These are phyloP conservation scores for Epiblema foenella DNA, from an alignment of 2,888 invertebrate genomes.

Conservation along the genomic window DNA sequence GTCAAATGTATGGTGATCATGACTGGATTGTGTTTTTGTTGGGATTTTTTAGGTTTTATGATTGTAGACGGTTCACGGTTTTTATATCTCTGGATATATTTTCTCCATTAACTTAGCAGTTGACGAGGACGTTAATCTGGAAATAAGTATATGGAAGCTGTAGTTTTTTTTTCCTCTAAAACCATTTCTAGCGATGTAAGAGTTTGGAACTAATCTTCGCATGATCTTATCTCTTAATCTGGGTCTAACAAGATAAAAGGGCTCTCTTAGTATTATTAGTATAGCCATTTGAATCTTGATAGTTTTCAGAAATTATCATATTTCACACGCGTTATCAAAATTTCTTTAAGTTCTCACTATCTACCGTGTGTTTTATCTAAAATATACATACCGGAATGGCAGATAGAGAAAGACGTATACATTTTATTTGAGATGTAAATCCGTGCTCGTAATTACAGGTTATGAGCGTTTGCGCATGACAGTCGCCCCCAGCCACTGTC, in stretches of 20 bases:
- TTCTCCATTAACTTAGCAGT: background rate
- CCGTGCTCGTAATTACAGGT: slow-evolving; percentile 26
- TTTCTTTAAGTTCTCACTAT: background rate
- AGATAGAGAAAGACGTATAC: background rate
- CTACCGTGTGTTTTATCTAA: background rate
- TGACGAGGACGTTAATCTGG: background rate
- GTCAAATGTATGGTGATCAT: background rate
- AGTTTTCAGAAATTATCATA: no score
- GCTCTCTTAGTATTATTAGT: no score
- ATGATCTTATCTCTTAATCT: background rate
- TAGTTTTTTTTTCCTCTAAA: background rate
- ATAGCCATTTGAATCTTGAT: no score
- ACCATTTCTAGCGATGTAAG: background rate
- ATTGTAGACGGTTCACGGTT: background rate
- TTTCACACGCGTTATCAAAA: no score
- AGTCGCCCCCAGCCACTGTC: slow-evolving; percentile 35
- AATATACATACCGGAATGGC: background rate
- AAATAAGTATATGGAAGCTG: no score
- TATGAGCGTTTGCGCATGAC: slow-evolving; percentile 23
- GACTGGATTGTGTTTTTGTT: background rate
- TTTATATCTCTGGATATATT: background rate
- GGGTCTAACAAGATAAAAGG: no score
- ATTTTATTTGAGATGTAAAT: slow-evolving; percentile 5
- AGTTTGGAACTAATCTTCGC: background rate
- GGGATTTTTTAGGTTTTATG: background rate